A percentile compares a stretch with the other conserved stretches of the same genome.
These are phyloP conservation scores for Zophobas atratus DNA, from an alignment of 1,140 invertebrate species.

Conservation along the genomic window DNA sequence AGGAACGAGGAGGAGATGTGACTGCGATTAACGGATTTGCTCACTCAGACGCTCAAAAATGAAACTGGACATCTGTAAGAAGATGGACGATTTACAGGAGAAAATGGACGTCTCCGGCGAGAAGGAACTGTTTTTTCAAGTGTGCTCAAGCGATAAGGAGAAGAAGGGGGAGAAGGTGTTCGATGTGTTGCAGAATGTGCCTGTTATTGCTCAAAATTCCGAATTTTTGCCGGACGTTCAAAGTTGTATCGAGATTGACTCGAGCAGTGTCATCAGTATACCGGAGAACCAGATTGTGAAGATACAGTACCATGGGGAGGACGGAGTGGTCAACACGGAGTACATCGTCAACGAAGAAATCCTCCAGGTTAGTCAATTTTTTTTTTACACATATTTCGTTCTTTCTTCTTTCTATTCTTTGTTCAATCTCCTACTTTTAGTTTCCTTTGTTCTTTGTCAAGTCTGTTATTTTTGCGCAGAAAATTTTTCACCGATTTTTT, in stretches of 20 bases:
- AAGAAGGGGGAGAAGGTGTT: constrained; percentile 33
- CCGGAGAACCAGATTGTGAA: constrained; percentile 62
- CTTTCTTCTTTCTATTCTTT: no score
- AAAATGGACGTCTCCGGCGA: constrained; percentile 47
- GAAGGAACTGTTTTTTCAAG: constrained; percentile 52
- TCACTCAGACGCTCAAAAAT: constrained; percentile 54
- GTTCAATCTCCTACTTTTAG: no score
- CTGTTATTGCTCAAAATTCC: constrained; percentile 44
- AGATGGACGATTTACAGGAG: constrained; percentile 21
- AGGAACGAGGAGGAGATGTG: constrained; percentile 45
- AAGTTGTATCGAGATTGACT: constrained; percentile 63
- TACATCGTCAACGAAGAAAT: constrained; percentile 62
- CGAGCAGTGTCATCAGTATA: constrained; percentile 59
- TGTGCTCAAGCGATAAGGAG: background rate
- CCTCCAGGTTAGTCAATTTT: background rate
- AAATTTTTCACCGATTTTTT: no score
- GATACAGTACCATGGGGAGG: constrained; percentile 61
- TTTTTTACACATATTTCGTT: no score
- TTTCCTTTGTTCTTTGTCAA: no score
- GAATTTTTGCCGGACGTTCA: constrained; percentile 60
- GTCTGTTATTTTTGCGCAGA: no score
- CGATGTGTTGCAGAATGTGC: constrained; percentile 21
- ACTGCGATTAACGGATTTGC: constrained; percentile 46
- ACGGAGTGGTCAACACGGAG: constrained; percentile 63
- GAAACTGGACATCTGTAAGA: constrained; percentile 50